Conservation (phyloP, 2,888 invertebrate genomes). For the Drosophila stalkeri region DNA sequence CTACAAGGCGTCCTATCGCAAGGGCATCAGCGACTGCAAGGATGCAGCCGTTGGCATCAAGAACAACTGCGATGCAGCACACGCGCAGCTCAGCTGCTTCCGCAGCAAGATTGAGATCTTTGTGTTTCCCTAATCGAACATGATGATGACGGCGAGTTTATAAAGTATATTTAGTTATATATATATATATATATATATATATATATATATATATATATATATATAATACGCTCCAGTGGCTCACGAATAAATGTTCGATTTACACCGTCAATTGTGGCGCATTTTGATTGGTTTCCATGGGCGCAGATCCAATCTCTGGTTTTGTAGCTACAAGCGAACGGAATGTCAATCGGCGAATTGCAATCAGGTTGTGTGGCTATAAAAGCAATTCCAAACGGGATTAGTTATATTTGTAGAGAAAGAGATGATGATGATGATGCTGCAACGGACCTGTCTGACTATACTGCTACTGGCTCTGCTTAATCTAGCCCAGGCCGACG, state of each 20-base stretch:
- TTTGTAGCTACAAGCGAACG: conserved; percentile 16
- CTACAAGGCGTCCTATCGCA: conserved; percentile 76
- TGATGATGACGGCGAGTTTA: not conserved
- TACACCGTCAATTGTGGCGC: conserved; percentile 11
- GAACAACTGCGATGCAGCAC: conserved; percentile 83
- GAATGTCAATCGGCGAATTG: conserved; percentile 1
- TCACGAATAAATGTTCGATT: conserved; percentile 40
- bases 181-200: not conserved
- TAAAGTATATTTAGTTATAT: not conserved
- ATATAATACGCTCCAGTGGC: conserved; percentile 11
- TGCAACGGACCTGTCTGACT: conserved; percentile 19
- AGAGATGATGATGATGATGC: conserved; percentile 14
- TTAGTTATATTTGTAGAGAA: not conserved
- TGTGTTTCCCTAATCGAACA: conserved; percentile 74
- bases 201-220: not conserved
- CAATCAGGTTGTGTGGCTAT: conserved; percentile 12
- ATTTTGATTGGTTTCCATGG: conserved; percentile 13
- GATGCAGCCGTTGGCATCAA: conserved; percentile 81
- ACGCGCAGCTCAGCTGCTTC: conserved; percentile 77
- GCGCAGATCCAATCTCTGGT: conserved; percentile 14
- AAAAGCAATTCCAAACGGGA: conserved; percentile 17
- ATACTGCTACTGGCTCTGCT: conserved; percentile 46
- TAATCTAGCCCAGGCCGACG: conserved; percentile 28
- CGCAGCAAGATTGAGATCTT: conserved; percentile 74
- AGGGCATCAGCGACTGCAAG: conserved; percentile 79